Evolutionary conservation across 2,797 vertebrate genomes (phyloP).

Genomic region (Chelmon rostratus): DNA sequence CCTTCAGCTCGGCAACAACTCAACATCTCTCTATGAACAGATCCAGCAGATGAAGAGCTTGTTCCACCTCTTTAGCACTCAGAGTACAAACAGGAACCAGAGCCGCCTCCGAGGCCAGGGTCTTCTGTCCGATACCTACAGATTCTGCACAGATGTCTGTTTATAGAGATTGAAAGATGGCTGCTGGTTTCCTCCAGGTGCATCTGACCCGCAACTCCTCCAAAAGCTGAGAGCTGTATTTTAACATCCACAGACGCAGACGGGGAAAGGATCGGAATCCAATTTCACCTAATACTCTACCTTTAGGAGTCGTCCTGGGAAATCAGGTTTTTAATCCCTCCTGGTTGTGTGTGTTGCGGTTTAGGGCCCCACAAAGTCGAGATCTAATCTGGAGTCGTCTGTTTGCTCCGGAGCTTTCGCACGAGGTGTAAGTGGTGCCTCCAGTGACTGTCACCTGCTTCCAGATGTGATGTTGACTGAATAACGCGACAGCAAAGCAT

Average conservation of each 20-base stretch:
- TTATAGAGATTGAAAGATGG: not conserved
- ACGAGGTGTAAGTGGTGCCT: constrained; percentile 1
- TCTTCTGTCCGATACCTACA: no score
- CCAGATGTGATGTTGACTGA: not conserved
- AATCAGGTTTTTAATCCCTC: constrained; percentile 76
- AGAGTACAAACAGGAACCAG: no score
- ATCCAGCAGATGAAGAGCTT: no score
- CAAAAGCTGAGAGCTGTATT: constrained; percentile 36
- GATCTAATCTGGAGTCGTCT: constrained; percentile 63
- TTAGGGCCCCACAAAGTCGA: constrained; percentile 57
- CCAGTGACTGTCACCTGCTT: not conserved
- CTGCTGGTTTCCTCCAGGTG: constrained; percentile 10
- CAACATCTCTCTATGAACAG: no score
- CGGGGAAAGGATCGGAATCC: constrained; percentile 70
- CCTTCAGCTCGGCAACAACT: no score
- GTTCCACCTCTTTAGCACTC: no score
- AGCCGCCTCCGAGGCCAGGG: no score
- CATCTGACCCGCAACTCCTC: constrained; percentile 26
- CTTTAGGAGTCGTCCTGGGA: constrained; percentile 72
- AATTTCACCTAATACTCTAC: constrained; percentile 73
- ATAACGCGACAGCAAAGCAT: not conserved
- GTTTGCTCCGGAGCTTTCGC: constrained; percentile 46
- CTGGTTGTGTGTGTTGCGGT: constrained; percentile 50
- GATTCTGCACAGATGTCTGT: no score
- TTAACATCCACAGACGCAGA: constrained; percentile 47